Conservation (phyloP, 2,888 invertebrate species). For the Euplexia lucipara region DNA sequence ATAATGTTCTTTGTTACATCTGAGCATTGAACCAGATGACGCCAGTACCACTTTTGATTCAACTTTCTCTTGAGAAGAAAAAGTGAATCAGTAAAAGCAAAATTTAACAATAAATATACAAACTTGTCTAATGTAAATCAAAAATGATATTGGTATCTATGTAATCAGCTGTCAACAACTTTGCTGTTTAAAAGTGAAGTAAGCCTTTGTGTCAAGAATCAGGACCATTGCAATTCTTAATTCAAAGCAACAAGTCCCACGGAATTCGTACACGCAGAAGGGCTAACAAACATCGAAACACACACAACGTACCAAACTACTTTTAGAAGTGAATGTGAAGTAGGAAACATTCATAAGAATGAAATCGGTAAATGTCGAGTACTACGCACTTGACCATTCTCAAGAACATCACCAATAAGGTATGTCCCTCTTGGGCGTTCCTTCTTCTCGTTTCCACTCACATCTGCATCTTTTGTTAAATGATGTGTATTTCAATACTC, state of each 20-base stretch:
- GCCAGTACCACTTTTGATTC: constrained; percentile 8
- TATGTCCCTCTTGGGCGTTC: no score
- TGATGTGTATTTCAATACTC: not conserved
- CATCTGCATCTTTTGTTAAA: no score
- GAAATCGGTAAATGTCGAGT: no score
- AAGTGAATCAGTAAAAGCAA: constrained; percentile 33
- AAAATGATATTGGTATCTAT: constrained; percentile 6
- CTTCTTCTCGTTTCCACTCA: no score
- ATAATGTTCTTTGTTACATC: not conserved
- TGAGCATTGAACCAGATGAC: constrained; percentile 25
- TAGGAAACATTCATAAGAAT: not conserved
- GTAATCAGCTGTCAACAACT: no score
- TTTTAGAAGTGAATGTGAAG: not conserved
- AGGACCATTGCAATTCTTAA: constrained; percentile 15
- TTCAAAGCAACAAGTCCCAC: constrained; percentile 26
- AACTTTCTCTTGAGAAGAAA: constrained; percentile 41
- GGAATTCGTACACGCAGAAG: constrained; percentile 29
- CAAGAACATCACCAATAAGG: no score
- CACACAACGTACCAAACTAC: not conserved
- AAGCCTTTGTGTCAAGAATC: constrained; percentile 11
- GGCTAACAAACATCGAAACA: not conserved
- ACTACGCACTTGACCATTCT: no score
- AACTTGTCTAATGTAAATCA: not conserved
- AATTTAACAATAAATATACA: constrained; percentile 14
- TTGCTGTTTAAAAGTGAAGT: constrained; percentile 19